phyloP scores from a whole-genome alignment of 2,888 invertebrate species.

The Xylota sylvarum region DNA sequence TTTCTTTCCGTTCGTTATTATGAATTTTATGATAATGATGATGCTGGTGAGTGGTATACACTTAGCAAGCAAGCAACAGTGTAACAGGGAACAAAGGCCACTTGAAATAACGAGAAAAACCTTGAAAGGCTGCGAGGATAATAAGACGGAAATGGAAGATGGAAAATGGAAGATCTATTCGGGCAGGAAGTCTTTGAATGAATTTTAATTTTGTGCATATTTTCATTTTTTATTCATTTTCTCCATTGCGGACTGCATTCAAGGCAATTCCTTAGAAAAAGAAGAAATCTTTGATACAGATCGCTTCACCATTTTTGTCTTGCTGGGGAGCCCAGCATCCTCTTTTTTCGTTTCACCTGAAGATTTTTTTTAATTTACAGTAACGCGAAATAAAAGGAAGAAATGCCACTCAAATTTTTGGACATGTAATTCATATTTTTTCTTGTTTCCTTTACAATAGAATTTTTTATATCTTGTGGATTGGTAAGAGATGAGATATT shows the following conservation, averaged over 20 bases:
- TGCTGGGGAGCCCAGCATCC: slow-evolving; percentile 22
- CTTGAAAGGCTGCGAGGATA: slow-evolving; percentile 62
- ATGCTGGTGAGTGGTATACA: slow-evolving; percentile 64
- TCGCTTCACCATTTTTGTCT: slow-evolving; percentile 30
- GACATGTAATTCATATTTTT: slow-evolving; percentile 63
- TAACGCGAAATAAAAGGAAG: slow-evolving; percentile 50
- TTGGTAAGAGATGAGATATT: not conserved
- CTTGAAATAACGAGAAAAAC: slow-evolving; percentile 77
- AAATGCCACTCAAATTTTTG: slow-evolving; percentile 71
- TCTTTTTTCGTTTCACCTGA: slow-evolving; percentile 37
- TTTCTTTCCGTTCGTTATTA: slow-evolving; percentile 61
- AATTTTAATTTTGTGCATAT: slow-evolving; percentile 77
- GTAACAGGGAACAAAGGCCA: slow-evolving; percentile 70
- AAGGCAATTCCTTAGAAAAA: slow-evolving; percentile 59
- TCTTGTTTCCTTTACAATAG: slow-evolving; percentile 22
- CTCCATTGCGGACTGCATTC: slow-evolving; percentile 38
- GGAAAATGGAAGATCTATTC: slow-evolving; percentile 56
- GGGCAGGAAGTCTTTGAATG: slow-evolving; percentile 75
- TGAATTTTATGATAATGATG: slow-evolving; percentile 75
- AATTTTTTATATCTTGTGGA: not conserved
- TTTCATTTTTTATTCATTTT: slow-evolving; percentile 41
- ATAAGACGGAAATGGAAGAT: slow-evolving; percentile 24
- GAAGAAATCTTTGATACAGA: slow-evolving; percentile 44
- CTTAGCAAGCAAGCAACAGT: slow-evolving; percentile 71
- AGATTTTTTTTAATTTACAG: slow-evolving; percentile 66